Percentiles rank a stretch among this genome's conserved stretches.
Conservation (phyloP, 2,113 vertebrate species). For the Triplophysa siluroides region DNA sequence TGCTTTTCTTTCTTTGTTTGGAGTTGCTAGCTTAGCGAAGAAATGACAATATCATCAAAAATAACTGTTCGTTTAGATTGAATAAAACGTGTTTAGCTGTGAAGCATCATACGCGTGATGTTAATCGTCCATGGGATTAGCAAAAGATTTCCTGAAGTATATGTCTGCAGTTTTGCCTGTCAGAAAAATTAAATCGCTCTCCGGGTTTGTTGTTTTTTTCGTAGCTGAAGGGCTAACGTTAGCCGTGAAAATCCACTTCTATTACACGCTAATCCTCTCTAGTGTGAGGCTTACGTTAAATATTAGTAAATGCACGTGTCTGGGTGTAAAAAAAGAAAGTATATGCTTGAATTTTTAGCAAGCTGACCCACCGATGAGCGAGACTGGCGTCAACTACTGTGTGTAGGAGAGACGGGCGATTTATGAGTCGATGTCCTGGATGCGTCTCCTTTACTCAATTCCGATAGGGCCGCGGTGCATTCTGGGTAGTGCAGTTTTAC, state of each 20-base stretch:
- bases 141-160: neutral
- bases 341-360: slow-evolving; percentile 8
- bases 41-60: slow-evolving; percentile 23
- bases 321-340: slow-evolving; percentile 7
- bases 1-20: slow-evolving; percentile 52
- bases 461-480: slow-evolving; percentile 40
- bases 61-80: neutral
- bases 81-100: slow-evolving; percentile 29
- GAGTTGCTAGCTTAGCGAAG: slow-evolving; percentile 42
- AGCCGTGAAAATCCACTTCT: slow-evolving; percentile 39
- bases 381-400: slow-evolving; percentile 29
- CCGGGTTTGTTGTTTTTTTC: slow-evolving; percentile 32
- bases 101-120: slow-evolving; percentile 27
- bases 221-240: slow-evolving; percentile 2
- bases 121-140: slow-evolving; percentile 9
- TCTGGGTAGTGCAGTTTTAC: slow-evolving; percentile 44
- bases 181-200: neutral
- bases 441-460: slow-evolving; percentile 38
- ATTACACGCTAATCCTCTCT: slow-evolving; percentile 19
- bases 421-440: slow-evolving; percentile 32
- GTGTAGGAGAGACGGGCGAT: slow-evolving; percentile 36
- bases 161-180: slow-evolving; percentile 5
- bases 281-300: neutral
- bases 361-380: neutral
- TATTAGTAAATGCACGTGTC: neutral